Base-by-base conservation (phyloP, 2,797 vertebrate species). In the Trematomus bernacchii region DNA sequence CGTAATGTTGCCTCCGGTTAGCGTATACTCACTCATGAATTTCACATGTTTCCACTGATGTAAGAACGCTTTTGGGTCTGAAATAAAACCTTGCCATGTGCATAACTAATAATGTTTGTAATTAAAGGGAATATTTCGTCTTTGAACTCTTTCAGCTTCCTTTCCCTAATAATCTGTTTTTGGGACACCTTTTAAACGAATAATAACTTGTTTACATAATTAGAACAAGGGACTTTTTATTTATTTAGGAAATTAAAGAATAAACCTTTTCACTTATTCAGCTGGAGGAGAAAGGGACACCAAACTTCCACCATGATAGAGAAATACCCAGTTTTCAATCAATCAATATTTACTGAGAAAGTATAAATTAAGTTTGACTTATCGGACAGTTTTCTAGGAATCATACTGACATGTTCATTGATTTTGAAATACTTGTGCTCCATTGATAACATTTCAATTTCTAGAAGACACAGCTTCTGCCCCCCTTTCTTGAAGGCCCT, bases 21-120 rank as follows among this genome's bases (percentile, higher is more conserved):
- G 54, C 4, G 7, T 53, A 50, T 53, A 52, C 75, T 80, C 83
- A 65, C 80, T 91, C 80, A 91, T 91, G 84, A 92, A 92, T 89
- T 75, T 88, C 87, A 79, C 71, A 87, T 87, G 76, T 88, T 87
- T 69, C 60, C 60, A 16, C 86, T 93, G 91, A 92, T 91, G 91
- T 89, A 94, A 94, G 73, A 93, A 71, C 1, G 84, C 90, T 91
- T 87, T 86, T 69, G 87, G 91, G 67, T 80, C 80, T 93, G 93
- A 91, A 93, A 93, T 93, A 74, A 91, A 89, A 88, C 77, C 73
- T 70, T 37, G 10, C 67, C 84, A 54, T 85, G 83, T 90, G 88
- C 87, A 90, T 88, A 71, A 89, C 75, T 85, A 89, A 92, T 80
- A 71, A 59, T 85, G 83, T 90, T 91, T 88, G 80, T 88, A 74